A percentile compares a stretch with the other conserved stretches of the same genome.
These are phyloP conservation scores for Indri indri DNA, from an alignment of 2,113 vertebrate genomes.

Conservation along the genomic window DNA sequence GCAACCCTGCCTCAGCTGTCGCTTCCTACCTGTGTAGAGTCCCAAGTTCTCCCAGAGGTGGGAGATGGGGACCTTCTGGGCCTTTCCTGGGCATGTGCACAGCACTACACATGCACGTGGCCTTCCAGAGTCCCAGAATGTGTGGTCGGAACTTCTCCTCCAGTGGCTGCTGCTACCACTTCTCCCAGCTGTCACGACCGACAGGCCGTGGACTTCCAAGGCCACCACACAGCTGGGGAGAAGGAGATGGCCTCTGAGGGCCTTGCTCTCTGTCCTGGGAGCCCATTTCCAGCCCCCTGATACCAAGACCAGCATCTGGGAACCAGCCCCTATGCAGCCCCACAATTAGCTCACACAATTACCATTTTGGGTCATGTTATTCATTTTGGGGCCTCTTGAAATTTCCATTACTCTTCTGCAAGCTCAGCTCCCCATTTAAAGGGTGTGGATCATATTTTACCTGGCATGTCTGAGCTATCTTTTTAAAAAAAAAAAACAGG, in stretches of 20 bases:
- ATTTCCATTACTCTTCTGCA: slow-evolving; percentile 25
- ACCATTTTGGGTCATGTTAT: background rate
- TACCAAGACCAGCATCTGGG: background rate
- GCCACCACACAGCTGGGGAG: accelerated
- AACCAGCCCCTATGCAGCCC: background rate
- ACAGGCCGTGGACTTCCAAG: background rate
- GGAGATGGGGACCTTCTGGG: background rate
- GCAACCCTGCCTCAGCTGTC: background rate
- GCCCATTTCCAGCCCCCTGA: background rate
- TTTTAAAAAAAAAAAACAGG: background rate
- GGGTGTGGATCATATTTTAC: background rate
- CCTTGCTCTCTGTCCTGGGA: background rate
- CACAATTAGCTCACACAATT: background rate
- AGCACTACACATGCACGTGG: accelerated
- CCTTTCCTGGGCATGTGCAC: background rate
- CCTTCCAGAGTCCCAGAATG: background rate
- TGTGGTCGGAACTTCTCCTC: accelerated
- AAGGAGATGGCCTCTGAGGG: background rate
- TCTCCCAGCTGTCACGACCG: accelerated
- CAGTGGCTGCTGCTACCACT: too few relatives aligned
- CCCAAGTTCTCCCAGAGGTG: background rate
- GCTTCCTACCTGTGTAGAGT: background rate
- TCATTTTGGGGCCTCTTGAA: slow-evolving; percentile 30
- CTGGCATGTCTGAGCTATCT: background rate
- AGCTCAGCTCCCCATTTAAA: background rate